phyloP scores from a whole-genome alignment of 2,113 vertebrate species.

The Zootoca vivipara region DNA sequence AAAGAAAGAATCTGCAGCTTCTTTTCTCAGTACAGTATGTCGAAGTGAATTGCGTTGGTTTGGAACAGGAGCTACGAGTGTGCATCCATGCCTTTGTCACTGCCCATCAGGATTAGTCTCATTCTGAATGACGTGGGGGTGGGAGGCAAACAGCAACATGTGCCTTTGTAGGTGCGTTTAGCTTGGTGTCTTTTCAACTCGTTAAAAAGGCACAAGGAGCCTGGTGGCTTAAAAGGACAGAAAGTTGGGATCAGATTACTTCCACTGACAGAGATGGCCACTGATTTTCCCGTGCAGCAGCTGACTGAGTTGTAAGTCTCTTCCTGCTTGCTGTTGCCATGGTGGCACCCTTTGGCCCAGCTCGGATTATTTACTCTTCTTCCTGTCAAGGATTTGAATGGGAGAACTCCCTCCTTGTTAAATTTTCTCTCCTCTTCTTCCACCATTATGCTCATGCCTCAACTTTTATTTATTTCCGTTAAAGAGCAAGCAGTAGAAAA shows the following conservation, averaged over 20 bases:
- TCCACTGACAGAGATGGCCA: constrained; percentile 13
- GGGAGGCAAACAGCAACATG: not conserved
- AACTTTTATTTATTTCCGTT: not conserved
- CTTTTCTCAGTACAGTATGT: constrained; percentile 38
- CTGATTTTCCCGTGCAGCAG: constrained; percentile 49
- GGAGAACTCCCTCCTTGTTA: not conserved
- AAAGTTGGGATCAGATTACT: constrained; percentile 22
- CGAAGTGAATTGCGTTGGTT: constrained; percentile 38
- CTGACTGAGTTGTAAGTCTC: constrained; percentile 43
- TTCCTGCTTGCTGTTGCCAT: constrained; percentile 46
- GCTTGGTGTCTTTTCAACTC: not conserved
- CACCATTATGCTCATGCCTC: not conserved
- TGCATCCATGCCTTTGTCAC: constrained; percentile 31
- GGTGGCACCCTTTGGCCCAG: constrained; percentile 7
- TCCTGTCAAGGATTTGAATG: constrained; percentile 21
- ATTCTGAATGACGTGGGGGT: not conserved
- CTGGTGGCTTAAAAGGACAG: constrained; percentile 19
- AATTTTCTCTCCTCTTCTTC: not conserved
- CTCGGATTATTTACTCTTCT: constrained; percentile 48
- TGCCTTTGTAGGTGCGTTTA: not conserved
- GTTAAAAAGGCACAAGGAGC: constrained; percentile 10
- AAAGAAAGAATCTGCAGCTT: constrained; percentile 17
- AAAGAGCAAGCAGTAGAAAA: not conserved
- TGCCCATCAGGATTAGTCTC: constrained; percentile 28
- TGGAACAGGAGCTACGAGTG: constrained; percentile 26